phyloP scores from a whole-genome alignment of 2,797 vertebrate genomes.

The Neomorphus geoffroyi region DNA sequence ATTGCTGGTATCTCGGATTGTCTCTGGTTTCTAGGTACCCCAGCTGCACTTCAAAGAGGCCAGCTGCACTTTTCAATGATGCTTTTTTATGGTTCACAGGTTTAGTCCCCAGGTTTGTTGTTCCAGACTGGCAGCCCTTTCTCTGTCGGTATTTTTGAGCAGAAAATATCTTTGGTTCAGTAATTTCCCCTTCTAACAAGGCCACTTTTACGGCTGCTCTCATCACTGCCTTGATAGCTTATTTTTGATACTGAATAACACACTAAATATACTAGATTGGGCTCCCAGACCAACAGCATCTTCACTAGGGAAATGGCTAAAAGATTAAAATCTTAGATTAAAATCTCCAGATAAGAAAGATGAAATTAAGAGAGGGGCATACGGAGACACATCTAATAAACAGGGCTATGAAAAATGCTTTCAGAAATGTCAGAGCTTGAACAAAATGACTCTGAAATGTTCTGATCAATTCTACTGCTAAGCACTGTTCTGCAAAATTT shows the following conservation, averaged over 20 bases:
- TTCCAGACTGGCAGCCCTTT: not conserved
- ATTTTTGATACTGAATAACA: not conserved
- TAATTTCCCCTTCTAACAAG: not conserved
- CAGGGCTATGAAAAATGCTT: not conserved
- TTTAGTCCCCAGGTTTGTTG: fast-evolving
- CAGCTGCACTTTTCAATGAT: not conserved
- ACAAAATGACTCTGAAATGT: not conserved
- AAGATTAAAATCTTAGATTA: not conserved
- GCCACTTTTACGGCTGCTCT: not conserved
- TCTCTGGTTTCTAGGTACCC: not conserved
- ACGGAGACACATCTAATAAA: not conserved
- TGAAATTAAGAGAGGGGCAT: not conserved
- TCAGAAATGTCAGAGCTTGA: not conserved
- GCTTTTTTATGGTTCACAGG: not conserved
- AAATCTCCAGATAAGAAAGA: not conserved
- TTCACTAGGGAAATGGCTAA: not conserved
- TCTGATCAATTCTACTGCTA: not conserved
- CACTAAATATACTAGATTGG: not conserved
- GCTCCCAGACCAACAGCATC: not conserved
- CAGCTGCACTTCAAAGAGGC: not conserved
- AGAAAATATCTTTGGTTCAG: not conserved
- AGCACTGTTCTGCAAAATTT: not conserved
- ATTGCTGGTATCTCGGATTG: not conserved
- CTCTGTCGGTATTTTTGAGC: not conserved
- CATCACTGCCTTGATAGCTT: not conserved